These are phyloP conservation scores for Drosophila melanosoma DNA, from an alignment of 2,888 invertebrate species.

Conservation along the genomic window DNA sequence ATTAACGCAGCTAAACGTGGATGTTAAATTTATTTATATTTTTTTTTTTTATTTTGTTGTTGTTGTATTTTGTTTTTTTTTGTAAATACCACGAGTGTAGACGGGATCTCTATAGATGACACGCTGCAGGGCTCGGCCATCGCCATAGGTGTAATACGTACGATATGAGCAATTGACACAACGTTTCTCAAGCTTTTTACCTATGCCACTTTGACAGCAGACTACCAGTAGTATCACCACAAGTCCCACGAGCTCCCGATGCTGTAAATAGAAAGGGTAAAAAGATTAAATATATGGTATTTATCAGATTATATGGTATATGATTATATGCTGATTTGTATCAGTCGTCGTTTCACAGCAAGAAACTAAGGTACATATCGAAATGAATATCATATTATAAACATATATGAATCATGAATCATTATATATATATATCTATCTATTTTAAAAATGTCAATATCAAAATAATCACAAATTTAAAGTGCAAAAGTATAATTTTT, in stretches of 20 bases:
- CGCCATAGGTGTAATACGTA: constrained; percentile 81
- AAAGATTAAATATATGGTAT: background rate
- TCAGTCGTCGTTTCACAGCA: no score
- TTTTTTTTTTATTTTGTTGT: background rate
- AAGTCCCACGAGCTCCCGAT: constrained; percentile 48
- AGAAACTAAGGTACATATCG: background rate
- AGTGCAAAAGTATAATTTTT: background rate
- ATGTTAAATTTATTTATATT: background rate
- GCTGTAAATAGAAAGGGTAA: constrained; percentile 11
- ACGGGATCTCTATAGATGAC: constrained; percentile 73
- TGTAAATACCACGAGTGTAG: constrained; percentile 80
- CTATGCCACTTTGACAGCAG: constrained; percentile 55
- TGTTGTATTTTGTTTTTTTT: background rate
- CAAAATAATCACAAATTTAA: background rate
- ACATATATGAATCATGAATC: background rate
- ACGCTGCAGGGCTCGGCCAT: constrained; percentile 78
- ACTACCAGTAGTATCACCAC: constrained; percentile 42
- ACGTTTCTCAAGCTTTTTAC: constrained; percentile 81
- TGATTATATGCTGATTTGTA: no score
- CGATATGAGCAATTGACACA: constrained; percentile 82
- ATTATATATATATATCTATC: background rate
- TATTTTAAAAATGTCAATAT: background rate
- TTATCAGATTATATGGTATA: no score
- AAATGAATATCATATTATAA: background rate
- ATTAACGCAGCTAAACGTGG: constrained; percentile 11